phyloP scores from a whole-genome alignment of 37 sponge, comb jelly and placozoan species.

The Cladorhizidae sp. region DNA sequence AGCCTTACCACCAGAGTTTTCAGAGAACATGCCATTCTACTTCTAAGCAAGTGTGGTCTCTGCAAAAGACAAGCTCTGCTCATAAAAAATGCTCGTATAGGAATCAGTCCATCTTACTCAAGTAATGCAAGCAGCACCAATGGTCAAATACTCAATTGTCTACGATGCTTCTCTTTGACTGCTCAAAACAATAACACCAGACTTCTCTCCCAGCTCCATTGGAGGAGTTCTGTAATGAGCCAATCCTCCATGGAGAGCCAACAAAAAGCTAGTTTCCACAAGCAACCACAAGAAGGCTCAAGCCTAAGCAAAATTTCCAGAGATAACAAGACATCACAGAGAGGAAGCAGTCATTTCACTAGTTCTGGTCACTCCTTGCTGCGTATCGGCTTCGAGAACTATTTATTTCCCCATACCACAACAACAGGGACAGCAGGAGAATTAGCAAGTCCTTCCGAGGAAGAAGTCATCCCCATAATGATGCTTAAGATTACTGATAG shows the following conservation, averaged over 20 bases:
- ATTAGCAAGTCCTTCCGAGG: no score
- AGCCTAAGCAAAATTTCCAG: neutral
- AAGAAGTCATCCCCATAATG: neutral
- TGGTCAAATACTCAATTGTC: no score
- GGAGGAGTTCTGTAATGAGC: slow-evolving; percentile 1
- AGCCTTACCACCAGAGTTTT: slow-evolving; percentile 63
- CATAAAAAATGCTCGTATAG: neutral
- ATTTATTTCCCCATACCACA: no score
- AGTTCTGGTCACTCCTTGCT: neutral
- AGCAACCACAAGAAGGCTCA: neutral
- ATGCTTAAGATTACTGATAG: slow-evolving; percentile 3
- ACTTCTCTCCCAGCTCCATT: neutral
- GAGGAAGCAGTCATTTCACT: slow-evolving; percentile 1
- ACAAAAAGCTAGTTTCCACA: neutral
- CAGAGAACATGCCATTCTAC: slow-evolving; percentile 45
- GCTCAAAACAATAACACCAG: neutral
- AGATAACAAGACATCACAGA: neutral
- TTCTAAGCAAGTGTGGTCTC: slow-evolving; percentile 40
- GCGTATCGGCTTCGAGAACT: neutral
- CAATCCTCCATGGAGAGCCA: neutral
- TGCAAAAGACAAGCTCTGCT: neutral
- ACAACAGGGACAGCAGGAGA: no score
- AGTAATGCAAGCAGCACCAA: neutral
- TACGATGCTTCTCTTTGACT: neutral
- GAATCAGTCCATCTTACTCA: neutral